phyloP scores from a whole-genome alignment of 2,888 invertebrate genomes.

The Leucophora obtusa region DNA sequence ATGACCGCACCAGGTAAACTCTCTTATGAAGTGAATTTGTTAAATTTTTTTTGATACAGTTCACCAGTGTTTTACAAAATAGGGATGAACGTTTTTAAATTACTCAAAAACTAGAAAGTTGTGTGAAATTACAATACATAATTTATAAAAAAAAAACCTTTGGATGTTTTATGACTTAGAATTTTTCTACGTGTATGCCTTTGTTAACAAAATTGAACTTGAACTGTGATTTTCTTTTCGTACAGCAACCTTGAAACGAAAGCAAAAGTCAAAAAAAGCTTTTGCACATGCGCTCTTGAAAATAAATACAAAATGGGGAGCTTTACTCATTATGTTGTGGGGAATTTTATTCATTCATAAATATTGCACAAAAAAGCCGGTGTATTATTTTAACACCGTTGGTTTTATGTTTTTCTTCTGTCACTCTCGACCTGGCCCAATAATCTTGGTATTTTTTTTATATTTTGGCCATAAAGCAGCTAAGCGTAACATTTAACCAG shows the following conservation, averaged over 20 bases:
- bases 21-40: too few relatives aligned
- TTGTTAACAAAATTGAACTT: constrained; percentile 50
- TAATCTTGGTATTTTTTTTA: constrained; percentile 55
- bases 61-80: too few relatives aligned
- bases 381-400: constrained; percentile 48
- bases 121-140: too few relatives aligned
- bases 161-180: too few relatives aligned
- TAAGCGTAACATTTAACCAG: constrained; percentile 55
- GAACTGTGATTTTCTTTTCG: constrained; percentile 59
- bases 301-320: constrained; percentile 38
- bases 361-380: constrained; percentile 54
- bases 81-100: too few relatives aligned
- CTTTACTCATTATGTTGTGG: constrained; percentile 54
- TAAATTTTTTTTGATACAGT: too few relatives aligned
- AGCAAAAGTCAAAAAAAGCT: constrained; percentile 68
- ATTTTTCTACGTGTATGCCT: constrained; percentile 31
- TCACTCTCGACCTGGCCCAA: constrained; percentile 67
- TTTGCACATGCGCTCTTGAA: constrained; percentile 46
- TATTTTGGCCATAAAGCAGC: constrained; percentile 48
- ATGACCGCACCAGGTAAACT: too few relatives aligned
- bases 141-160: too few relatives aligned
- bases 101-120: too few relatives aligned
- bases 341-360: constrained; percentile 63
- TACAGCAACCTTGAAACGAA: constrained; percentile 68
- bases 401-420: constrained; percentile 21